phyloP scores from a whole-genome alignment of 2,113 vertebrate genomes.

The Myiozetetes cayanensis region DNA sequence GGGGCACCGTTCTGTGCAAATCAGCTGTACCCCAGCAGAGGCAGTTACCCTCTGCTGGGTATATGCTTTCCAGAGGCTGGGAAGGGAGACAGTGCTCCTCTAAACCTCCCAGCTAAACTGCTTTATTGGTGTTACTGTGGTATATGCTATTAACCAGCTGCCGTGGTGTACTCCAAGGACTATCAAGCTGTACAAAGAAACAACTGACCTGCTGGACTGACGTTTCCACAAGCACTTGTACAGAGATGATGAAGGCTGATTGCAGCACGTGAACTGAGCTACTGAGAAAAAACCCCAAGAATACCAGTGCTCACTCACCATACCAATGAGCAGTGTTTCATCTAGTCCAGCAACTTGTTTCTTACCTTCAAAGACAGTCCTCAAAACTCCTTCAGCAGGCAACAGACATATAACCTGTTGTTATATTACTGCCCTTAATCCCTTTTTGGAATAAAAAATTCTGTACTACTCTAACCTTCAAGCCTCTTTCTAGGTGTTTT shows the following conservation, averaged over 20 bases:
- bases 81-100: not conserved
- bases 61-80: not conserved
- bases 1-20: not conserved
- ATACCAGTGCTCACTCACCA: not conserved
- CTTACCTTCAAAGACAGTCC: not conserved
- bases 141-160: not conserved
- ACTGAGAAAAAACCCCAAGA: not conserved
- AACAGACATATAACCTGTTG: not conserved
- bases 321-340: not conserved
- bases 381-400: not conserved
- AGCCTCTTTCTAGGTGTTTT: not conserved
- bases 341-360: not conserved
- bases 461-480: not conserved
- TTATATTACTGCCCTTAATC: not conserved
- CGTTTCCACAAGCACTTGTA: not conserved
- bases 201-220: not conserved
- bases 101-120: not conserved
- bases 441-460: not conserved
- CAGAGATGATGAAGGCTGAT: not conserved
- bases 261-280: not conserved
- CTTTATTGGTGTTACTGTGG: not conserved
- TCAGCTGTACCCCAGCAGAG: not conserved
- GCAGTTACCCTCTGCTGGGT: not conserved
- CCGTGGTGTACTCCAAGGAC: not conserved
- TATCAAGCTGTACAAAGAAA: not conserved